phyloP scores from a whole-genome alignment of 1,140 invertebrate species.

The Drosophila arawakana region DNA sequence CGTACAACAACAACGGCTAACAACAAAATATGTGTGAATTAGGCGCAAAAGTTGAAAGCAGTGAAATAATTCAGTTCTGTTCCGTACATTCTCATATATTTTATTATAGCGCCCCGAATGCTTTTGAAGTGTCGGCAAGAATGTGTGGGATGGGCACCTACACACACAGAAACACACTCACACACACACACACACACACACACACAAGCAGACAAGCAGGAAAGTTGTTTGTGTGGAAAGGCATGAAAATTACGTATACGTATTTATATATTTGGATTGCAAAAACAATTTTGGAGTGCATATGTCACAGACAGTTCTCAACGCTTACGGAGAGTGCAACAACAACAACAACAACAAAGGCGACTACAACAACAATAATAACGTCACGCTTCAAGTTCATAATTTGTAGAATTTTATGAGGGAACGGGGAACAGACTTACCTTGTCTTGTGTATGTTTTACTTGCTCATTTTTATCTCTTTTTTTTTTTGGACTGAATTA shows the following conservation, averaged over 20 bases:
- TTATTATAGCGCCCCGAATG: slow-evolving; percentile 65
- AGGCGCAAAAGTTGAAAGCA: slow-evolving; percentile 81
- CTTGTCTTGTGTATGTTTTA: background rate
- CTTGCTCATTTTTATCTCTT: background rate
- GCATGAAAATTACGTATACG: background rate
- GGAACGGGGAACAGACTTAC: background rate
- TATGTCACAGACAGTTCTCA: slow-evolving; percentile 60
- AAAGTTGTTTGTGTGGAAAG: background rate
- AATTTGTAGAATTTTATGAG: slow-evolving; percentile 69
- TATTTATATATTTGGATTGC: slow-evolving; percentile 31
- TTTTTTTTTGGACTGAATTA: slow-evolving; percentile 47
- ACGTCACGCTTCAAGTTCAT: slow-evolving; percentile 69
- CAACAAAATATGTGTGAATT: slow-evolving; percentile 74
- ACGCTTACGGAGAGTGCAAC: slow-evolving; percentile 16
- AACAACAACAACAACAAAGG: slow-evolving; percentile 11
- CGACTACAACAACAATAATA: slow-evolving; percentile 9
- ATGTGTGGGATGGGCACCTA: slow-evolving; percentile 41
- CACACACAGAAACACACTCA: slow-evolving; percentile 6
- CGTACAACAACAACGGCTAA: slow-evolving; percentile 4
- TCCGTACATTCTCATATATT: slow-evolving; percentile 41
- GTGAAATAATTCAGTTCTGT: slow-evolving; percentile 59
- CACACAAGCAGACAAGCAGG: background rate
- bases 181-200: slow-evolving; percentile 5
- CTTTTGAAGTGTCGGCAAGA: slow-evolving; percentile 66
- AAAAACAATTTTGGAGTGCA: slow-evolving; percentile 64